Base-by-base conservation (phyloP, 2,113 vertebrate genomes). In the Phylloscopus trochiloides region DNA sequence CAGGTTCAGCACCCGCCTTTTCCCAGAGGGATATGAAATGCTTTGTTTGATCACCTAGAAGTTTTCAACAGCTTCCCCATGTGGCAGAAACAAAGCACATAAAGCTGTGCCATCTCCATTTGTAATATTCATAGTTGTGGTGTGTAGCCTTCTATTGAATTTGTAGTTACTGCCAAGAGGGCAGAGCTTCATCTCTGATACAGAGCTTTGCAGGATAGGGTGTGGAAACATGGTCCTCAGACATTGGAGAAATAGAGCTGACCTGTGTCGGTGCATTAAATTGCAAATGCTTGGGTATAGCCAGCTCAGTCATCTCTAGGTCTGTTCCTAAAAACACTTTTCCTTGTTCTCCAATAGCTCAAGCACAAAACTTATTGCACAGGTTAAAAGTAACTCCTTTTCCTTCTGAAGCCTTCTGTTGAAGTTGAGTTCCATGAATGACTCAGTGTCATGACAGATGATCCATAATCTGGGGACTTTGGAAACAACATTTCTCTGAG, bases 231-330 rank as follows among this genome's bases (percentile, higher is more conserved):
- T 13, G 2, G 42, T 85, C 47, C 32, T 87, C 57, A 22, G 26
- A 29, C 2, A 1, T 16, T 65, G 0, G 0, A 61, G 73, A 80
- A 65, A 25, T 6, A 67, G 34, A 74, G 24, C 34, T 59, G 43
- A 75, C 38, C 31, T 83, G 12, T 31, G 29, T 70, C 0, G 0
- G 15, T 68, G 28, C n/a, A 10, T 5, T 51, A 38, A 57, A 31
- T 65, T 70, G 55, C 67, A 61, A 38, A 68, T 54, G 17, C n/a
- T 84, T 45, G 34, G 18, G 32, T 34, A 22, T 43, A 72, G 67
- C 40, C 78, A 40, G 43, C 18, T 61, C 52, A 14, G 10, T 63
- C 52, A 38, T 72, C 43, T 86, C 28, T 21, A 6, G 17, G 22
- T 84, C 42, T 68, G n/a, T 83, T 75, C 54, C 58, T 68, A 59